These are phyloP conservation scores for Eonycteris spelaea DNA, from an alignment of 2,113 vertebrate genomes.

Conservation along the genomic window DNA sequence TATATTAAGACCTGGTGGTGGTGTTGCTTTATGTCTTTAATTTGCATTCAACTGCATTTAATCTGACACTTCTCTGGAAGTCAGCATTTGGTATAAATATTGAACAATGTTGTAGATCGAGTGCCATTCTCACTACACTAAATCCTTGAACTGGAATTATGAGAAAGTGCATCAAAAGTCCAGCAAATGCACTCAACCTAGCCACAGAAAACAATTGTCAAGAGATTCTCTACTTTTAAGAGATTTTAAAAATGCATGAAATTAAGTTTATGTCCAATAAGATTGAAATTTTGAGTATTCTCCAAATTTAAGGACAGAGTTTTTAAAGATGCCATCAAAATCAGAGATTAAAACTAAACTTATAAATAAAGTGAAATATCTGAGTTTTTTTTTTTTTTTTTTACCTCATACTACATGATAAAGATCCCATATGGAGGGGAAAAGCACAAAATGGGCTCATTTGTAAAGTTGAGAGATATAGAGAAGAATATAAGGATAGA, in stretches of 20 bases:
- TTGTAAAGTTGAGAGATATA: not conserved
- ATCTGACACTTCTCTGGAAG: not conserved
- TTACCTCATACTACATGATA: not conserved
- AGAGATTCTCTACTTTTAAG: not conserved
- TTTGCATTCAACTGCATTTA: not conserved
- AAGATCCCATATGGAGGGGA: not conserved
- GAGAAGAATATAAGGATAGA: not conserved
- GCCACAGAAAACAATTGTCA: not conserved
- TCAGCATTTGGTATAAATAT: not conserved
- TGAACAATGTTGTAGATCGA: not conserved
- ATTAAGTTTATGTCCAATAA: slow-evolving; percentile 43
- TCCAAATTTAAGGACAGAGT: not conserved
- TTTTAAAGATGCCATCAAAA: slow-evolving; percentile 54
- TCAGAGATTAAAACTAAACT: slow-evolving; percentile 52
- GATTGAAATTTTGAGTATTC: slow-evolving; percentile 15
- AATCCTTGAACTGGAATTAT: not conserved
- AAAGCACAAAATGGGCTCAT: not conserved
- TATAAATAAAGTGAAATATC: slow-evolving; percentile 3
- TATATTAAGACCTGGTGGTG: not conserved
- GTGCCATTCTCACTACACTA: not conserved
- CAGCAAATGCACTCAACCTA: not conserved
- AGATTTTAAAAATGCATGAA: slow-evolving; percentile 7
- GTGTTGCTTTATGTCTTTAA: not conserved
- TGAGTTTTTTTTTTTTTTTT: slow-evolving; percentile 14
- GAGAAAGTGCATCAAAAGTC: not conserved